Evolutionary conservation across 1,140 invertebrate species (phyloP).

Genomic region (Drosophila dunni): DNA sequence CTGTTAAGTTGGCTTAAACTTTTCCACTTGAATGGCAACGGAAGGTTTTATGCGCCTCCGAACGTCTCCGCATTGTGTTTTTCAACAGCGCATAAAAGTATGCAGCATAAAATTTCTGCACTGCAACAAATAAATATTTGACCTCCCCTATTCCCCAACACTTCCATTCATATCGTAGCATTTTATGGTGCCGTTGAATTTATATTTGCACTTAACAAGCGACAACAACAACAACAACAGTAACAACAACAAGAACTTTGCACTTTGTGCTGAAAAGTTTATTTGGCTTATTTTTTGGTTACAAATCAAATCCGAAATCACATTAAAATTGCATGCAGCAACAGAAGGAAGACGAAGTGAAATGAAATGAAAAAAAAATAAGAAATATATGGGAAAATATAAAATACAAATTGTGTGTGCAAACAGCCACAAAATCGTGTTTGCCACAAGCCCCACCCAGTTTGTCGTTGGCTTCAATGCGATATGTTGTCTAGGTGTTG

Average conservation of each 20-base stretch:
- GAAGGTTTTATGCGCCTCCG: slow-evolving; percentile 74
- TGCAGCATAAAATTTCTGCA: slow-evolving; percentile 73
- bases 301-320: slow-evolving; percentile 81
- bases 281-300: slow-evolving; percentile 80
- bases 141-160: slow-evolving; percentile 5
- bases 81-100: slow-evolving; percentile 77
- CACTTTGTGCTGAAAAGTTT: slow-evolving; percentile 69
- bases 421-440: slow-evolving; percentile 55
- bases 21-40: slow-evolving; percentile 81
- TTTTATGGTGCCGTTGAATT: slow-evolving; percentile 72
- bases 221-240: slow-evolving; percentile 49
- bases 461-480: background rate
- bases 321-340: slow-evolving; percentile 81
- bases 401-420: slow-evolving; percentile 45
- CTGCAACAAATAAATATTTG: slow-evolving; percentile 82
- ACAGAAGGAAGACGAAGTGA: background rate
- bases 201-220: slow-evolving; percentile 82
- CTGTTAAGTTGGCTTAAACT: slow-evolving; percentile 79
- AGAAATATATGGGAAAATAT: slow-evolving; percentile 40
- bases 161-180: slow-evolving; percentile 18
- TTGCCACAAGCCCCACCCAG: slow-evolving; percentile 42
- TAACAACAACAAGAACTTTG: slow-evolving; percentile 48
- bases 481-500: slow-evolving; percentile 41
- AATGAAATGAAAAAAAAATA: slow-evolving; percentile 15
- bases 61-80: slow-evolving; percentile 47